A percentile compares a stretch with the other conserved stretches of the same genome.
Evolutionary conservation across 2,888 invertebrate genomes (phyloP).

Genomic region (Yponomeuta malinellus): DNA sequence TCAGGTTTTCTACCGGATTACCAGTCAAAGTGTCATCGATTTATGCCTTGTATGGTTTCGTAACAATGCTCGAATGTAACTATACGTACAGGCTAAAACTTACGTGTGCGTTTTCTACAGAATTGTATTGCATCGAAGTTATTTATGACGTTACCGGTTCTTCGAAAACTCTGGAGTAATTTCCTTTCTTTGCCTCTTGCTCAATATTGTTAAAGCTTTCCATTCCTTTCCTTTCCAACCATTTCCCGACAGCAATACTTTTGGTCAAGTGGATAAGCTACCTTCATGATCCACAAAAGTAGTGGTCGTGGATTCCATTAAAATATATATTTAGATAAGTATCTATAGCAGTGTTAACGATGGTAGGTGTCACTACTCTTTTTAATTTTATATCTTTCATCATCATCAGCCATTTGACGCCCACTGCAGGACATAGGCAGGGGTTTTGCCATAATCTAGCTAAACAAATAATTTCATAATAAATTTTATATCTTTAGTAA

Average conservation of each 20-base stretch:
- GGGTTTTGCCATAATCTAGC: too few relatives aligned
- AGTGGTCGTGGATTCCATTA: too few relatives aligned
- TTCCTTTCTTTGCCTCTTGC: neutral
- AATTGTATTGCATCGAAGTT: neutral
- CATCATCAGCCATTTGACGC: too few relatives aligned
- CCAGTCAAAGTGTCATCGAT: neutral
- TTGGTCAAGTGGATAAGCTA: neutral
- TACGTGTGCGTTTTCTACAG: neutral
- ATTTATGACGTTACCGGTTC: neutral
- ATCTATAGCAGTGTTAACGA: too few relatives aligned
- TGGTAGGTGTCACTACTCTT: too few relatives aligned
- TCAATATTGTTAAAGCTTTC: conserved; percentile 22
- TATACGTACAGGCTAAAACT: neutral
- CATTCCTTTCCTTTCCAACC: neutral
- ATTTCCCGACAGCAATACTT: neutral
- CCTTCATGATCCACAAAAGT: too few relatives aligned
- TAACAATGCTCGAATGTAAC: neutral
- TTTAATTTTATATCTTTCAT: too few relatives aligned
- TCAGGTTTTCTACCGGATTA: neutral
- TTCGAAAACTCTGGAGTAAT: neutral
- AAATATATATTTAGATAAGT: too few relatives aligned
- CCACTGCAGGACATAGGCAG: too few relatives aligned
- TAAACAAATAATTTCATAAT: too few relatives aligned
- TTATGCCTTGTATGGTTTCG: neutral
- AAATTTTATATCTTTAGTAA: too few relatives aligned